phyloP scores from a whole-genome alignment of 2,113 vertebrate species.

The Chrysemys picta region DNA sequence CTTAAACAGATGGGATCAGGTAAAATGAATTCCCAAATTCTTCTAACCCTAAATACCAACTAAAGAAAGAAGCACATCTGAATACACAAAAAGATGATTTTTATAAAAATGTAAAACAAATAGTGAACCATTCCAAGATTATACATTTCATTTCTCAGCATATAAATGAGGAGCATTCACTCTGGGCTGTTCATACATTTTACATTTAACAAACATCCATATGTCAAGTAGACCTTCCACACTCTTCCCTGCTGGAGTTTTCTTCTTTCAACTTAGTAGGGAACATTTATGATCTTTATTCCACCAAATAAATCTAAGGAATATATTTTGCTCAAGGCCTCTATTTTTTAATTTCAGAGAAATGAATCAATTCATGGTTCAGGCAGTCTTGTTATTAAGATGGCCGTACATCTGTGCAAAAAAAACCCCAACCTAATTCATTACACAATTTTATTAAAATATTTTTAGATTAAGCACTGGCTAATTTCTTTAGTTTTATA shows the following conservation, averaged over 20 bases:
- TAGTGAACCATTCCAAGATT: conserved; percentile 38
- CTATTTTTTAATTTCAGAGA: conserved; percentile 73
- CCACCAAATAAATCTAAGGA: conserved; percentile 71
- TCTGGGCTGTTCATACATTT: conserved; percentile 70
- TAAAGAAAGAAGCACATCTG: background rate
- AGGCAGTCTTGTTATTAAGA: conserved; percentile 54
- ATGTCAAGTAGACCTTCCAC: conserved; percentile 70
- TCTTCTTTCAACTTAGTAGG: conserved; percentile 74
- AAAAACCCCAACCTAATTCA: conserved; percentile 56
- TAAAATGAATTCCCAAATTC: conserved; percentile 36
- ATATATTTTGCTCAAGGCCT: conserved; percentile 70
- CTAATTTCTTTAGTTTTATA: conserved; percentile 59
- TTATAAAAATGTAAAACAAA: conserved; percentile 64
- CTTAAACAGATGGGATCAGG: conserved; percentile 53
- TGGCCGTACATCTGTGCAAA: conserved; percentile 66
- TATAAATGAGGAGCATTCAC: conserved; percentile 70
- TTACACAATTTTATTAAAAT: conserved; percentile 44
- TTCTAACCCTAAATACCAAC: background rate
- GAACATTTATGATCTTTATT: conserved; percentile 76
- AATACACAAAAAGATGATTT: conserved; percentile 49
- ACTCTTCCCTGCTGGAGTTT: conserved; percentile 67
- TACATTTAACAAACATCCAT: conserved; percentile 73
- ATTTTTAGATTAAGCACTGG: conserved; percentile 45
- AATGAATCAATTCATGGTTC: conserved; percentile 69
- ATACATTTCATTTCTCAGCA: conserved; percentile 66